phyloP scores from a whole-genome alignment of 2,113 vertebrate species.

The Brachyhypopomus occidentalis region DNA sequence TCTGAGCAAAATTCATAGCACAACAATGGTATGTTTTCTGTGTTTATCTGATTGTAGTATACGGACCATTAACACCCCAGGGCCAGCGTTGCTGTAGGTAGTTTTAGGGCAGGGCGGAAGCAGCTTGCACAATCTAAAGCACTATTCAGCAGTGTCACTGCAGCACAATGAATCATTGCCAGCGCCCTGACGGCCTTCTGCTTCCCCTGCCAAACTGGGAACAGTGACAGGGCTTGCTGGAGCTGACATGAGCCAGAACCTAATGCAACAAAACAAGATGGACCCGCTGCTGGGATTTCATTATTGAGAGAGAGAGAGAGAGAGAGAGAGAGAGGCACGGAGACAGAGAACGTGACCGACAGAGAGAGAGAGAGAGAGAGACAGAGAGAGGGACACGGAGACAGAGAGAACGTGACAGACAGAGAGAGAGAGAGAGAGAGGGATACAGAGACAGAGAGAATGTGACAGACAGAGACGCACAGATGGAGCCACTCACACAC shows the following conservation, averaged over 20 bases:
- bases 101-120: not conserved
- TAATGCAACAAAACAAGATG: constrained; percentile 5
- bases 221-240: constrained; percentile 40
- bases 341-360: not conserved
- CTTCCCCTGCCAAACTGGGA: constrained; percentile 27
- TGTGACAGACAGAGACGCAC: not conserved
- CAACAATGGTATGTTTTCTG: not conserved
- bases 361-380: not conserved
- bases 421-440: not conserved
- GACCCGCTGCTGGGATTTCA: not conserved
- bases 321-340: constrained; percentile 11
- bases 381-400: not conserved
- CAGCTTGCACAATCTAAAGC: not conserved
- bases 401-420: not conserved
- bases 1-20: no score
- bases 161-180: constrained; percentile 26
- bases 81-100: not conserved
- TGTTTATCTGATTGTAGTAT: not conserved
- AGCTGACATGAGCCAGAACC: constrained; percentile 5
- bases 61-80: not conserved
- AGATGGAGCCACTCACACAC: no score
- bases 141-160: constrained; percentile 18
- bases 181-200: not conserved
- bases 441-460: no score
- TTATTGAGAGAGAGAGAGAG: not conserved